These are phyloP conservation scores for Papilio elwesi DNA, from an alignment of 2,888 invertebrate species.

Conservation along the genomic window DNA sequence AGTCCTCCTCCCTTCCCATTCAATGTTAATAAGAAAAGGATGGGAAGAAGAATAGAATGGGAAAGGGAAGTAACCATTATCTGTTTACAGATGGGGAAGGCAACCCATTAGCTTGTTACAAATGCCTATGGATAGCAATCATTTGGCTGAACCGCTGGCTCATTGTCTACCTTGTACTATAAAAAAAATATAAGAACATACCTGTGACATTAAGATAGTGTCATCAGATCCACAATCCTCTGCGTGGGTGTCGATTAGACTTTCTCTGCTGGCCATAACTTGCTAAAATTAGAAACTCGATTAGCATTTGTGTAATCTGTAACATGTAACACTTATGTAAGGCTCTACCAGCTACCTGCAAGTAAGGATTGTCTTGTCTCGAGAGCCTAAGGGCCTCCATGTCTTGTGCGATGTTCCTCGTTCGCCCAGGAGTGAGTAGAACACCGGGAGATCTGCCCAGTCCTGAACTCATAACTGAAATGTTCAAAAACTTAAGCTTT, in stretches of 20 bases:
- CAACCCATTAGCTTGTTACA: too few species aligned
- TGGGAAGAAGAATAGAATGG: too few species aligned
- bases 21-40: too few species aligned
- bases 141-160: too few species aligned
- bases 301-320: not conserved
- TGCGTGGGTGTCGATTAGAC: constrained; percentile 87
- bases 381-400: constrained; percentile 93
- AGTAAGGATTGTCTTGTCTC: constrained; percentile 92
- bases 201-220: constrained; percentile 91
- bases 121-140: too few species aligned
- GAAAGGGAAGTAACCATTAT: too few species aligned
- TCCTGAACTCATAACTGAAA: constrained; percentile 66
- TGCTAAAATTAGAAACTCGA: constrained; percentile 73
- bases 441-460: constrained; percentile 82
- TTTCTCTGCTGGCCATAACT: constrained; percentile 92
- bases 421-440: constrained; percentile 89
- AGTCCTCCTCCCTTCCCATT: too few species aligned
- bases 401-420: constrained; percentile 91
- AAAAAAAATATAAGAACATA: constrained; percentile 55
- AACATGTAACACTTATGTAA: constrained; percentile 34
- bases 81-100: too few species aligned
- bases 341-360: constrained; percentile 83
- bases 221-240: constrained; percentile 91
- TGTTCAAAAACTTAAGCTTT: not conserved
- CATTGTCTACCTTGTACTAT: too few species aligned